Percentiles rank a stretch among this genome's conserved stretches.
phyloP scores from a whole-genome alignment of 2,888 invertebrate species.

The Hermaeophaga mercurialis region DNA sequence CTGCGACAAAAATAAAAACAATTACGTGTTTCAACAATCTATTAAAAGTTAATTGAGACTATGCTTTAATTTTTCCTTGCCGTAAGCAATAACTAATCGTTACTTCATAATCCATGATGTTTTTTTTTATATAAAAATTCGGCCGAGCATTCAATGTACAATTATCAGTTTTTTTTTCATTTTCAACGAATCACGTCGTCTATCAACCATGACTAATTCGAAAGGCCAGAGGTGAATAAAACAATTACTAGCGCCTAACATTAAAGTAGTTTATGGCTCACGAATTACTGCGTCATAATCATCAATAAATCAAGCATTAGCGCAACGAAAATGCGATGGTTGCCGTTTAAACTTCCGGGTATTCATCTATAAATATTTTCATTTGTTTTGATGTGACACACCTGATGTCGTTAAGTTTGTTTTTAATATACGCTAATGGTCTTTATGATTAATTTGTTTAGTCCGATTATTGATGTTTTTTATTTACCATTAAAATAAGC shows the following conservation, averaged over 20 bases:
- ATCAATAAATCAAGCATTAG: slow-evolving; percentile 22
- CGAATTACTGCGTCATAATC: slow-evolving; percentile 20
- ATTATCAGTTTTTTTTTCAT: slow-evolving; percentile 14
- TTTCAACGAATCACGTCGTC: slow-evolving; percentile 20
- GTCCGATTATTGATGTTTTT: too few species aligned
- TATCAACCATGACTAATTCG: slow-evolving; percentile 21
- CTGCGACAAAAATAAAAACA: too few species aligned
- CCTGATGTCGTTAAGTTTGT: slow-evolving; percentile 7
- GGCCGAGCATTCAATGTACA: too few species aligned
- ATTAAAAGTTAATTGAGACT: too few species aligned
- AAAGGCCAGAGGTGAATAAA: slow-evolving; percentile 32
- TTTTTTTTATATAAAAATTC: too few species aligned
- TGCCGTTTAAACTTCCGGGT: slow-evolving; percentile 14
- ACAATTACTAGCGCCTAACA: slow-evolving; percentile 25
- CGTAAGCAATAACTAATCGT: too few species aligned
- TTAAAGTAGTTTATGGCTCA: slow-evolving; percentile 31
- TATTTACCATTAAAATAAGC: too few species aligned
- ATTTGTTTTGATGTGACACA: background rate
- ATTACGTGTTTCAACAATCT: too few species aligned
- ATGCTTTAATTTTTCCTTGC: too few species aligned
- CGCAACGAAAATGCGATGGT: slow-evolving; percentile 18
- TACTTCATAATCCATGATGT: too few species aligned
- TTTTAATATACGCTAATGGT: background rate
- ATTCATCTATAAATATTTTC: slow-evolving; percentile 7
- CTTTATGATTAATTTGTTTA: background rate